These are phyloP conservation scores for Gavia stellata DNA, from an alignment of 2,113 vertebrate species.

Conservation along the genomic window DNA sequence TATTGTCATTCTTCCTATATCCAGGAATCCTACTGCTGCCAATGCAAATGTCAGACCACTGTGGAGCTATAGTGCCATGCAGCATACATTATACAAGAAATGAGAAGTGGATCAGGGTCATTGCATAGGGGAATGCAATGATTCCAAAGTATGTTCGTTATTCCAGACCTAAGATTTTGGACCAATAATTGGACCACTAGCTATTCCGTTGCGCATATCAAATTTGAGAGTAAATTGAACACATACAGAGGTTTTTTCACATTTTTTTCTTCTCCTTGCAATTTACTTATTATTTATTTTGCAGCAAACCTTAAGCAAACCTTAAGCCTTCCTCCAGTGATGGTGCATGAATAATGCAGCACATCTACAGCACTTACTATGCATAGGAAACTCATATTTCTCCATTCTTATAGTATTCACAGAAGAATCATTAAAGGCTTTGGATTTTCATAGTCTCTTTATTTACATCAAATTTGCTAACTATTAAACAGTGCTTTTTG, in stretches of 20 bases:
- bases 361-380: not conserved
- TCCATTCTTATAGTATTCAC: not conserved
- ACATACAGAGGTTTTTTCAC: not conserved
- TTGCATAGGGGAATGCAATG: slow-evolving; percentile 62
- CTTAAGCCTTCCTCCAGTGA: not conserved
- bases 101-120: slow-evolving; percentile 57
- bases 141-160: slow-evolving; percentile 60
- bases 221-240: not conserved
- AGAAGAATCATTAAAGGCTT: not conserved
- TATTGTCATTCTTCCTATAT: slow-evolving; percentile 78
- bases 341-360: not conserved
- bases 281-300: not conserved
- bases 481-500: not conserved
- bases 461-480: not conserved
- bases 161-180: slow-evolving; percentile 37
- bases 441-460: not conserved
- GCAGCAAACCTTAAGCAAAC: not conserved
- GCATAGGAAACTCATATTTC: not conserved
- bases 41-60: slow-evolving; percentile 69
- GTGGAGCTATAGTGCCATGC: slow-evolving; percentile 54
- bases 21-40: slow-evolving; percentile 58
- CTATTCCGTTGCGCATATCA: not conserved
- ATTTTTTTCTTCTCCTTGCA: not conserved
- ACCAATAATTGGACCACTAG: not conserved
- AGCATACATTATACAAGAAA: slow-evolving; percentile 66